Evolutionary conservation across 2,888 invertebrate species (phyloP), one percentile per base, ranked within the genome.

Genomic region (Hipparchia sbordonii): DNA sequence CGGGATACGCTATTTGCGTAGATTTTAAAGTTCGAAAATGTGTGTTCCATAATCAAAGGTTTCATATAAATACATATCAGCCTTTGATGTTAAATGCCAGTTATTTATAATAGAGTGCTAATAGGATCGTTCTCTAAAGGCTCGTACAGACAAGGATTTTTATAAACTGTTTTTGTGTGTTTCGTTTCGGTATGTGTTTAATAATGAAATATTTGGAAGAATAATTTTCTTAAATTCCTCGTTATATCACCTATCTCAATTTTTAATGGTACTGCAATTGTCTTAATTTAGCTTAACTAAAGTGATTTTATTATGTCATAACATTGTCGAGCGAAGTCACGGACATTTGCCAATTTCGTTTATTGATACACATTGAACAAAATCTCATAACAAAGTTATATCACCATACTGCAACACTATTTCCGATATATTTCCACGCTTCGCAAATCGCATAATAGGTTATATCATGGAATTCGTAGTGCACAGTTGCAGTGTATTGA

Each of bases 401-500:
- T 67, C 67, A 57, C 57, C 10, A 57, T 56, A 39, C 2, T 56
- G 54, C n/a, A 67, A 56, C 48, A 39, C 51, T 33, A 48, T 65
- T 45, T 67, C 52, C 45, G 23, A 61, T 67, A 60, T 23, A 52
- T 48, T 33, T 61, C 54, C 48, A 63, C 63, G 69, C 46, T 46
- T 63, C 67, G 59, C 59, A 72, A 59, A 68, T 70, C 56, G 60
- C 13, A 8, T 72, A 71, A 60, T 63, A 65, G 45, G 52, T 71
- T 75, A 73, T 66, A 61, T 73, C 56, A 71, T 65, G 57, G 23
- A n/a, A 57, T 71, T 61, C 6, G 23, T 57, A 33, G 13, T n/a
- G n/a, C 54, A 52, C 54, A 66, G 65, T 66, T 68, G 57, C 46
- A 59, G 73, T 74, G 48, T 72, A 72, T 72, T 75, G 73, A 75